A percentile compares a stretch with the other conserved stretches of the same genome.
Conservation (phyloP, 2,888 invertebrate genomes). For the Sarcophaga variegata region DNA sequence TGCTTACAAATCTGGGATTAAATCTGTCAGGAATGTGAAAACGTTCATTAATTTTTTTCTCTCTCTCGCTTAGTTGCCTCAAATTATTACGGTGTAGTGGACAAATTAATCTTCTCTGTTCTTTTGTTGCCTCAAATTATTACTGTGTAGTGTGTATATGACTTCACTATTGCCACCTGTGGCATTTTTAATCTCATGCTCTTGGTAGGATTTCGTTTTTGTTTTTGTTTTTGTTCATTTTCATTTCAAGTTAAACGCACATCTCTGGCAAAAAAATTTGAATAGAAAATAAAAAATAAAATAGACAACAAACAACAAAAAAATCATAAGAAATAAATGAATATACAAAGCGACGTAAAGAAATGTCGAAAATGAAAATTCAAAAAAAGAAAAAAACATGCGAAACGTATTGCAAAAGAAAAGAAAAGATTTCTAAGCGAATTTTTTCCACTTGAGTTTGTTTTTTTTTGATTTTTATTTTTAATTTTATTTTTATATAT, state of each 20-base stretch:
- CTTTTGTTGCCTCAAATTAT: background rate
- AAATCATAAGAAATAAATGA: background rate
- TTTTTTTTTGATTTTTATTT: constrained; percentile 37
- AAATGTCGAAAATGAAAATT: constrained; percentile 28
- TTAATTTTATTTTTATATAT: constrained; percentile 41
- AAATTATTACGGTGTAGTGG: background rate
- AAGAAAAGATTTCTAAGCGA: constrained; percentile 52
- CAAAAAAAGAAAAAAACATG: constrained; percentile 52
- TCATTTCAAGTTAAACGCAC: constrained; percentile 52
- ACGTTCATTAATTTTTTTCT: background rate
- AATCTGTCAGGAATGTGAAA: too few relatives aligned
- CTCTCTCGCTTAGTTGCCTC: background rate
- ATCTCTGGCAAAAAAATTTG: constrained; percentile 37
- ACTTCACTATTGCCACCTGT: background rate
- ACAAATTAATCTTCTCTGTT: too few relatives aligned
- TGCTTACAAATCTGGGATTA: too few relatives aligned
- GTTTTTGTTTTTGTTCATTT: constrained; percentile 54
- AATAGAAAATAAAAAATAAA: constrained; percentile 34
- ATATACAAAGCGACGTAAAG: constrained; percentile 6
- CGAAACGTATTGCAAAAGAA: constrained; percentile 66
- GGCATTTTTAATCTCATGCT: background rate
- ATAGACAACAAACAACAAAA: constrained; percentile 25
- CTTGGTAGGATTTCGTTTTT: background rate
- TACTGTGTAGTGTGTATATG: background rate
- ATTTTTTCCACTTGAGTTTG: constrained; percentile 66